Conservation (phyloP, 2,888 invertebrate species). For the Caenorhabditis sp. region DNA sequence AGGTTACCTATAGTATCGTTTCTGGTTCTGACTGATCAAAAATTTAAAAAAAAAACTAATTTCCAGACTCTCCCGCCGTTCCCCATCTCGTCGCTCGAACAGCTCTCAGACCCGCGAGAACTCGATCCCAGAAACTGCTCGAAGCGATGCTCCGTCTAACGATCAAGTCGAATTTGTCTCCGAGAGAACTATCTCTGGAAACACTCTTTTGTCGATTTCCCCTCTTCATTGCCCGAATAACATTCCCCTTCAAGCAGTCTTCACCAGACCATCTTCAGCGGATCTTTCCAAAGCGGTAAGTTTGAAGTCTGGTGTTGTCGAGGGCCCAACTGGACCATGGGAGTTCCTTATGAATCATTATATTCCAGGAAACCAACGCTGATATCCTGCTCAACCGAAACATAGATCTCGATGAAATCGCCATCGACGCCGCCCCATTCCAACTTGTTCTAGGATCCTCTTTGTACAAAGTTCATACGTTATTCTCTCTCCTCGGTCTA, state of each 20-base stretch:
- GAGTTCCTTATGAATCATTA: not conserved
- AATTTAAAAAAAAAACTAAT: not conserved
- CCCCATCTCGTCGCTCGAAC: slow-evolving; percentile 62
- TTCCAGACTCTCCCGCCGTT: slow-evolving; percentile 63
- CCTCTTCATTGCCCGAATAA: slow-evolving; percentile 75
- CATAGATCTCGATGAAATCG: slow-evolving; percentile 73
- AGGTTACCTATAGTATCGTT: too few species aligned
- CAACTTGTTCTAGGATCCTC: slow-evolving; percentile 75
- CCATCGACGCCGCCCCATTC: slow-evolving; percentile 77
- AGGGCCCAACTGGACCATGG: too few species aligned
- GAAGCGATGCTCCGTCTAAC: slow-evolving; percentile 47
- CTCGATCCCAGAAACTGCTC: slow-evolving; percentile 59
- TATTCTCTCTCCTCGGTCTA: slow-evolving; percentile 76
- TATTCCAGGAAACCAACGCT: slow-evolving; percentile 61
- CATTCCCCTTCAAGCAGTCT: slow-evolving; percentile 73
- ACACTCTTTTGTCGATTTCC: slow-evolving; percentile 73
- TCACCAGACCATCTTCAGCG: slow-evolving; percentile 65
- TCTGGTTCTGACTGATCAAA: too few species aligned
- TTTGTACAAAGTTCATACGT: slow-evolving; percentile 76
- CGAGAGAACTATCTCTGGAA: slow-evolving; percentile 70
- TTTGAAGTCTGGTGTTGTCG: not conserved
- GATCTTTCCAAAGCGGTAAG: slow-evolving; percentile 62
- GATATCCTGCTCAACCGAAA: slow-evolving; percentile 70
- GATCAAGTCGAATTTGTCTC: slow-evolving; percentile 69
- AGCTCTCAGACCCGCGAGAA: slow-evolving; percentile 58